phyloP scores from a whole-genome alignment of 2,113 vertebrate species.

The Corythornis cristatus region DNA sequence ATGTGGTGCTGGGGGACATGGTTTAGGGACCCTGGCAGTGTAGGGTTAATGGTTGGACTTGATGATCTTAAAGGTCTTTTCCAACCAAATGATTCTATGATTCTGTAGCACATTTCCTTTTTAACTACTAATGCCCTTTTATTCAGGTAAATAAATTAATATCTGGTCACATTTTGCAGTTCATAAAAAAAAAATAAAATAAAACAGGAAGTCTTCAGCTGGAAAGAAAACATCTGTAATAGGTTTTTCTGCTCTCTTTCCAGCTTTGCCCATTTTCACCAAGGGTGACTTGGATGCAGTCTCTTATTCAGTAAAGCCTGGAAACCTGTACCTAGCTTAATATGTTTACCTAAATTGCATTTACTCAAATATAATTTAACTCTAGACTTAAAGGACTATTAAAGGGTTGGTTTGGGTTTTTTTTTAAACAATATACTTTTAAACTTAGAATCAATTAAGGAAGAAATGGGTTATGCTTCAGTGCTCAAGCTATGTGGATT shows the following conservation, averaged over 20 bases:
- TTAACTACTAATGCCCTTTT: not conserved
- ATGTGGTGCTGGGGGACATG: no score
- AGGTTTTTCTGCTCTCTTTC: not conserved
- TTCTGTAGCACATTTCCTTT: not conserved
- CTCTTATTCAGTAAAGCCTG: not conserved
- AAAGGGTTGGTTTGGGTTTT: fast-evolving
- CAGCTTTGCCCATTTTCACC: not conserved
- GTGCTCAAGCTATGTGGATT: not conserved
- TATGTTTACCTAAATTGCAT: not conserved
- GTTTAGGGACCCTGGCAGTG: no score
- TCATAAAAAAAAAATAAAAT: not conserved
- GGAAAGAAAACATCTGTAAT: not conserved
- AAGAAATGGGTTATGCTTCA: conserved; percentile 20
- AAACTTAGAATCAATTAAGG: conserved; percentile 24
- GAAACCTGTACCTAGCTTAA: not conserved
- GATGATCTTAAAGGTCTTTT: no score
- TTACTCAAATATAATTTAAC: not conserved
- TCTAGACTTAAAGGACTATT: not conserved
- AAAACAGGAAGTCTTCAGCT: not conserved
- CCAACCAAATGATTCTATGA: no score
- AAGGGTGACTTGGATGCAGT: not conserved
- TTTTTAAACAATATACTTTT: not conserved
- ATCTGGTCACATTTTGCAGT: not conserved
- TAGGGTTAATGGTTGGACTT: no score
- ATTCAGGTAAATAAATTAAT: not conserved